A percentile compares a stretch with the other conserved stretches of the same genome.
Evolutionary conservation across 1,140 invertebrate genomes (phyloP).

Genomic region (Ephestia elutella): DNA sequence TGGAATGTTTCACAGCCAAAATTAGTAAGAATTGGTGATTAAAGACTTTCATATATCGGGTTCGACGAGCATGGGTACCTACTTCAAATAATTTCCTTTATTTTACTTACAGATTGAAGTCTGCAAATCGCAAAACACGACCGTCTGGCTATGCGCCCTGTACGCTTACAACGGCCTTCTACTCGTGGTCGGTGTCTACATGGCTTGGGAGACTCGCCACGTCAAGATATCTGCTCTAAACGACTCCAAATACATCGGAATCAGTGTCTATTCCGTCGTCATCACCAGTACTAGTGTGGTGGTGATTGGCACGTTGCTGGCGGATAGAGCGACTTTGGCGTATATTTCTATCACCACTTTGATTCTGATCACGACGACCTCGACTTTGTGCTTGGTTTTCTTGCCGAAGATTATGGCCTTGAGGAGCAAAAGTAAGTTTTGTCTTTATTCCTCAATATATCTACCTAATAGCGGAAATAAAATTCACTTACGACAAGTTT

Average conservation of each 20-base stretch:
- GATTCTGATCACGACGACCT: constrained; percentile 89
- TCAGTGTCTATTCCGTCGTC: constrained; percentile 94
- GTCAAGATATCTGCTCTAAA: constrained; percentile 98
- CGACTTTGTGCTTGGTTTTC: constrained; percentile 89
- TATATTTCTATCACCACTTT: constrained; percentile 88
- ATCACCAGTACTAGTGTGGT: constrained; percentile 91
- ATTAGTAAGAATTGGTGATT: no score
- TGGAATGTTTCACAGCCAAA: no score
- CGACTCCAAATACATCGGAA: constrained; percentile 96
- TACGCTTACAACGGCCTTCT: constrained; percentile 93
- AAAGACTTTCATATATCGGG: no score
- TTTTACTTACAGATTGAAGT: constrained; percentile 82
- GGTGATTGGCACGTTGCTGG: constrained; percentile 88
- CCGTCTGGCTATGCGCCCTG: constrained; percentile 89
- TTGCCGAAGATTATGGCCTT: constrained; percentile 87
- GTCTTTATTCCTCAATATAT: not conserved
- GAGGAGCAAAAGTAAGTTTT: constrained; percentile 72
- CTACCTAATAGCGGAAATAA: no score
- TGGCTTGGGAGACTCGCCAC: constrained; percentile 98
- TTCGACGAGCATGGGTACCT: no score
- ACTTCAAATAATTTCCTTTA: not conserved
- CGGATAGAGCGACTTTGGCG: constrained; percentile 87
- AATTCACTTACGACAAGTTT: no score
- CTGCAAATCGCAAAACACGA: constrained; percentile 89
- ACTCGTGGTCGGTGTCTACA: constrained; percentile 92